Evolutionary conservation across 2,113 vertebrate species (phyloP), one percentile per base, ranked within the genome.

Genomic region (Mustelus asterias): DNA sequence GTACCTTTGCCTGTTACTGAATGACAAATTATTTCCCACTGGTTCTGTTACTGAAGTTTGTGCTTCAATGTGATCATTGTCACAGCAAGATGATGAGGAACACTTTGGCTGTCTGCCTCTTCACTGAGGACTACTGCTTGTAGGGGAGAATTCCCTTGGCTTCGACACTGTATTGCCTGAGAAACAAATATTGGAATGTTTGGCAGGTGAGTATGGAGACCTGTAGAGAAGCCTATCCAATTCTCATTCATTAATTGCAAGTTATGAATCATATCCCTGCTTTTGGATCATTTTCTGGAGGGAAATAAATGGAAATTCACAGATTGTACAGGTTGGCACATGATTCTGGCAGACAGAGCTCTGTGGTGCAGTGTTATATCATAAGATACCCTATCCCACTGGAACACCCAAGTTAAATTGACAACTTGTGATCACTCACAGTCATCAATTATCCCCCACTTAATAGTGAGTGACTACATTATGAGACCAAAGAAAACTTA

Each of bases 21-120:
- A 33, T 72, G 22, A 72, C 67, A 95, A 95, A 72, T 95, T 41
- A 72, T 94, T 26, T 94, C 93, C 22, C 37, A 44, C 41, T 94
- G 22, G 67, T 94, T 48, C 26, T 44, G 29, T 94, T 5, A 69
- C 63, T 69, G 20, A 69, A 9, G n/a, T 94, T 24, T 67, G n/a
- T 94, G 13, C 54, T 20, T 93, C 37, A 54, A 63, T n/a, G 63
- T 44, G n/a, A 65, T 22, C 60, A 37, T 67, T 69, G 8, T 41
- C 63, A 24, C 63, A 33, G 33, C 16, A 44, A 94, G 93, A 13
- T 54, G n/a, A 69, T n/a, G n/a, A 69, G 63, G 22, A 41, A 20
- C 63, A 94, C 60, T 16, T 48, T 48, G 93, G 41, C 13, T 54
- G 37, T 10, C 41, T 37, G 37, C 26, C 13, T 70, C 93, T 70